A percentile compares a stretch with the other conserved stretches of the same genome.
These are phyloP conservation scores for Psilanteris sp. DNA, from an alignment of 1,140 invertebrate species.

Conservation along the genomic window DNA sequence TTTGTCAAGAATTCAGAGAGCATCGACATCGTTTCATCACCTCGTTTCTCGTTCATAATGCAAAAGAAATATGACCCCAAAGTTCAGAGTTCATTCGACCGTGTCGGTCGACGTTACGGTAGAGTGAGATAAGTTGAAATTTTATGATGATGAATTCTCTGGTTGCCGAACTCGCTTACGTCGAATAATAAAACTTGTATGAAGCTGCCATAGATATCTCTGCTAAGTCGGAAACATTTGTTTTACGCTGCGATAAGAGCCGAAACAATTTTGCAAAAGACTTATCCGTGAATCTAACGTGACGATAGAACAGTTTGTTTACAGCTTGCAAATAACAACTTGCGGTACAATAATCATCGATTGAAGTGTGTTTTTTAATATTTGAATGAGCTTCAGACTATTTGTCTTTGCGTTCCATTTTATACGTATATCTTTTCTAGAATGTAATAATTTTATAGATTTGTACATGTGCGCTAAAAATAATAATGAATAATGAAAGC, in stretches of 20 bases:
- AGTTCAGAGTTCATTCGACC: conserved; percentile 63
- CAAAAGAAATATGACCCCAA: conserved; percentile 62
- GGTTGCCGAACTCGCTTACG: conserved; percentile 64
- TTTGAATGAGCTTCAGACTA: no score
- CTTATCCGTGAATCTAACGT: conserved; percentile 54
- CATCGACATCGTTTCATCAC: conserved; percentile 55
- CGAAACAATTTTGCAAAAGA: conserved; percentile 44
- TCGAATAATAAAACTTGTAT: conserved; percentile 67
- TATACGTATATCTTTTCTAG: no score
- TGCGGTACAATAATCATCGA: conserved; percentile 16
- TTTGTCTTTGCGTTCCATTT: no score
- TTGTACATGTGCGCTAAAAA: no score
- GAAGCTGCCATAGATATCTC: conserved; percentile 65
- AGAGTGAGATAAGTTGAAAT: conserved; percentile 69
- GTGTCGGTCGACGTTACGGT: conserved; percentile 55
- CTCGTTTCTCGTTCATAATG: conserved; percentile 51
- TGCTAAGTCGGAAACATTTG: conserved; percentile 64
- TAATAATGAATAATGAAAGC: no score
- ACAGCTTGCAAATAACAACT: conserved; percentile 41
- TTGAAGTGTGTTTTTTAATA: conserved; percentile 18
- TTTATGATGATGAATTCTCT: conserved; percentile 70
- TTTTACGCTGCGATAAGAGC: conserved; percentile 63
- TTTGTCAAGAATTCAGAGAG: conserved; percentile 21
- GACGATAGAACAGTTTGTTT: conserved; percentile 50
- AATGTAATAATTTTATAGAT: no score